phyloP scores from a whole-genome alignment of 2,888 invertebrate species.

The Idaea dimidiata region DNA sequence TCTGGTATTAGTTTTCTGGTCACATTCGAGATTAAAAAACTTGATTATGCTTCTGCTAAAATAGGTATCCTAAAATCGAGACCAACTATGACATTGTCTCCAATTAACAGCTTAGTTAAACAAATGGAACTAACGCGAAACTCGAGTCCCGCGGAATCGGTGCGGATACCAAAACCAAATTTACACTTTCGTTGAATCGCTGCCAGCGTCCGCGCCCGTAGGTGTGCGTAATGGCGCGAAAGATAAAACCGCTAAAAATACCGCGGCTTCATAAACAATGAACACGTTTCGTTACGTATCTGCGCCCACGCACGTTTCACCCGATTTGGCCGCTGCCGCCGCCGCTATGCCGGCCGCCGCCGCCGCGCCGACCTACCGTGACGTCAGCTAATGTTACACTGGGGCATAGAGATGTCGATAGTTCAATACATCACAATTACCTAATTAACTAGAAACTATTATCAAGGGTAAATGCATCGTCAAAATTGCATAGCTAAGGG shows the following conservation, averaged over 20 bases:
- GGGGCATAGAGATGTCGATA: constrained; percentile 8
- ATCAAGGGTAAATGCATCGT: no score
- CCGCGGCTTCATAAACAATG: constrained; percentile 71
- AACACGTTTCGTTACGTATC: constrained; percentile 52
- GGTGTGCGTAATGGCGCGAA: constrained; percentile 71
- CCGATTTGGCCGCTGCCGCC: constrained; percentile 34
- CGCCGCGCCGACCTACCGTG: constrained; percentile 17
- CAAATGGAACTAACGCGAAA: constrained; percentile 24
- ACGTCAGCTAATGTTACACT: constrained; percentile 12
- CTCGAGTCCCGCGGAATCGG: constrained; percentile 50
- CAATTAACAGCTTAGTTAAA: neutral
- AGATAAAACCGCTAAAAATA: constrained; percentile 77
- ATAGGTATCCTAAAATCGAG: constrained; percentile 2
- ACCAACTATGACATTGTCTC: neutral
- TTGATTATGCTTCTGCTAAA: no score
- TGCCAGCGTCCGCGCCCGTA: constrained; percentile 64
- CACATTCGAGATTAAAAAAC: neutral
- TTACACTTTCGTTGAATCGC: constrained; percentile 71
- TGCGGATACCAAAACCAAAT: constrained; percentile 62
- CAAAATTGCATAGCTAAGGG: no score
- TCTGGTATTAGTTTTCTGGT: neutral
- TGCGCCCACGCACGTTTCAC: constrained; percentile 49
- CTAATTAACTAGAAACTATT: no score
- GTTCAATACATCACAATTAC: neutral
- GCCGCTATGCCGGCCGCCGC: neutral